These are phyloP conservation scores for Patiria pectinifera DNA, from an alignment of 53 echinoderm and acorn worm species.

Conservation along the genomic window DNA sequence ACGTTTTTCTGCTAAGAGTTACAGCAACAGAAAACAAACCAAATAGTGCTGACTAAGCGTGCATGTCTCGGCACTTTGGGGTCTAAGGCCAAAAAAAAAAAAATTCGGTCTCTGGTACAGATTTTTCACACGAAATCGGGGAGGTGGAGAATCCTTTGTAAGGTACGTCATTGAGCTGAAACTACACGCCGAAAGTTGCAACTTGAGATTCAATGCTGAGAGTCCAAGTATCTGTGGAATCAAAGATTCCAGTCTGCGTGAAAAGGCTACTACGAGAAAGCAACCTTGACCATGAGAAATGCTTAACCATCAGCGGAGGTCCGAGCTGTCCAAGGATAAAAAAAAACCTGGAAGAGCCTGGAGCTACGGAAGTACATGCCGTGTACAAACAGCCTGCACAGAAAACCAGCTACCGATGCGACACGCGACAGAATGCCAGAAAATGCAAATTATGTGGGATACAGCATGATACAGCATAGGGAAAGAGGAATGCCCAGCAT, in stretches of 20 bases:
- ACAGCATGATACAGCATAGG: conserved; percentile 38
- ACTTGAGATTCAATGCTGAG: conserved; percentile 46
- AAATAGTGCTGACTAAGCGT: too few relatives aligned
- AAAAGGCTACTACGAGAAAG: conserved; percentile 52
- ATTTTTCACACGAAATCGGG: conserved; percentile 45
- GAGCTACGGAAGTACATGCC: too few relatives aligned
- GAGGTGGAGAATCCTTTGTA: conserved; percentile 34
- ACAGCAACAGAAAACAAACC: too few relatives aligned
- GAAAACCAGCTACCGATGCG: not conserved
- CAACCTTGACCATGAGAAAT: conserved; percentile 45
- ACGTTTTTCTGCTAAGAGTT: too few relatives aligned
- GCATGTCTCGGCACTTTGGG: too few relatives aligned
- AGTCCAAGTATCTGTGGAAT: conserved; percentile 53
- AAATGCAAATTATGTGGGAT: conserved; percentile 65
- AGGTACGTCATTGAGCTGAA: conserved; percentile 39
- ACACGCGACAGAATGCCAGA: conserved; percentile 15
- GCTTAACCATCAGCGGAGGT: too few relatives aligned
- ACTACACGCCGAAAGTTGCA: conserved; percentile 35
- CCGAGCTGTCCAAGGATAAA: not conserved
- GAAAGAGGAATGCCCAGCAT: conserved; percentile 67
- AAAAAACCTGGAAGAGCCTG: too few relatives aligned
- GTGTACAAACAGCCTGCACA: not conserved
- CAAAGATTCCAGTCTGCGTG: conserved; percentile 35
- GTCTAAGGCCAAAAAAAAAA: too few relatives aligned
- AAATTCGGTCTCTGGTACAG: conserved; percentile 55